Conservation (phyloP, 30 jellyfish, hydroid and myxozoan genomes). For the Clytia hemisphaerica region DNA sequence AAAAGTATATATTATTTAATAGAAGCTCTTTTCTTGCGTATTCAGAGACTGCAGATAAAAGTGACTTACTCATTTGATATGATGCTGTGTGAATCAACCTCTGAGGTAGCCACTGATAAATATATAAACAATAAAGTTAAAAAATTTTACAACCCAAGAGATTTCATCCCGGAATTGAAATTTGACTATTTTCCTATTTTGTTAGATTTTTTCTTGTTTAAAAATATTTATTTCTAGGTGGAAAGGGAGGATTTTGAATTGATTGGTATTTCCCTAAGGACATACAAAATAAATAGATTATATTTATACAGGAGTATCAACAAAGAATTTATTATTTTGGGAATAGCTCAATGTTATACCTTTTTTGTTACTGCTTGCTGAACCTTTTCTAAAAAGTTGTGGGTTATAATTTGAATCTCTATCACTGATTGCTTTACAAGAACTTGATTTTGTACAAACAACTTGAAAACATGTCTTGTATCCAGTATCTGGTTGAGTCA, state of each 20-base stretch:
- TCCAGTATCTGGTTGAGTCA: slow-evolving; percentile 20
- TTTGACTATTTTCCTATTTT: no score
- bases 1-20: background rate
- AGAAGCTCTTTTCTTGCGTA: background rate
- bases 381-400: slow-evolving; percentile 62
- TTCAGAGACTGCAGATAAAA: background rate
- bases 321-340: no score
- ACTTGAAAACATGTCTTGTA: slow-evolving; percentile 68
- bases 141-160: background rate
- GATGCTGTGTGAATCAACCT: slow-evolving; percentile 31
- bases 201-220: no score
- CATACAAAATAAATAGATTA: no score
- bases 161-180: no score
- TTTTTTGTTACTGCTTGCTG: slow-evolving; percentile 19
- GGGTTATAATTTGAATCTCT: slow-evolving; percentile 68
- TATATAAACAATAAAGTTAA: background rate
- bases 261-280: no score
- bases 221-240: no score
- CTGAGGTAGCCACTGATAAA: slow-evolving; percentile 44
- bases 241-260: no score
- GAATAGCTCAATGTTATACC: no score
- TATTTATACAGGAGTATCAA: no score
- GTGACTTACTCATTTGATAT: slow-evolving; percentile 39
- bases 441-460: slow-evolving; percentile 58
- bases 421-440: slow-evolving; percentile 52